phyloP scores from a whole-genome alignment of 1,140 invertebrate genomes.

The Diabrotica virgifera region DNA sequence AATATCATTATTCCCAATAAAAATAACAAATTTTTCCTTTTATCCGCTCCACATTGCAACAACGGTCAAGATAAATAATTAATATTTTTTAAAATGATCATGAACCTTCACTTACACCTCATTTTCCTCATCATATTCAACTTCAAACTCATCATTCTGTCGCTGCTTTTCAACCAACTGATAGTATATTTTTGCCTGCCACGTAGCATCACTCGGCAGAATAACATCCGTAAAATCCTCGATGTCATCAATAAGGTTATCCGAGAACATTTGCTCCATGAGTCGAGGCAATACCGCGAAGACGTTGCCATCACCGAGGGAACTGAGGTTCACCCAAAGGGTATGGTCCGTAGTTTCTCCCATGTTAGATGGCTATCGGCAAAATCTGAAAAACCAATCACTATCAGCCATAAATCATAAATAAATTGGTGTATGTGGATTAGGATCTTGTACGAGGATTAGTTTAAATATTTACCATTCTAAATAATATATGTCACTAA shows the following conservation, averaged over 20 bases:
- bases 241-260: conserved; percentile 43
- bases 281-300: conserved; percentile 53
- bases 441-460: conserved; percentile 3
- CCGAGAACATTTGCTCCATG: conserved; percentile 39
- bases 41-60: too few species aligned
- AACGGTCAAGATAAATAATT: not conserved
- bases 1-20: too few species aligned
- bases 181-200: conserved; percentile 71
- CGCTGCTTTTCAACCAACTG: conserved; percentile 69
- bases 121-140: conserved; percentile 6
- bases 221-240: conserved; percentile 40
- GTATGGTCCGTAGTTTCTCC: conserved; percentile 39
- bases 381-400: conserved; percentile 12
- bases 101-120: not conserved
- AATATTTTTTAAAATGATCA: not conserved
- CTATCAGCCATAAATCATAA: conserved; percentile 14
- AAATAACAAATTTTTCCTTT: too few species aligned
- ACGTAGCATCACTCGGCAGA: conserved; percentile 69
- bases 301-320: conserved; percentile 51
- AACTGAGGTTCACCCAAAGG: conserved; percentile 54
- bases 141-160: conserved; percentile 19
- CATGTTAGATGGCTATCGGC: conserved; percentile 14
- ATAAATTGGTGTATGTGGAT: conserved; percentile 6
- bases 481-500: too few species aligned
- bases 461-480: not conserved